These are phyloP conservation scores for Anthoscopus minutus DNA, from an alignment of 2,113 vertebrate species.

Conservation along the genomic window DNA sequence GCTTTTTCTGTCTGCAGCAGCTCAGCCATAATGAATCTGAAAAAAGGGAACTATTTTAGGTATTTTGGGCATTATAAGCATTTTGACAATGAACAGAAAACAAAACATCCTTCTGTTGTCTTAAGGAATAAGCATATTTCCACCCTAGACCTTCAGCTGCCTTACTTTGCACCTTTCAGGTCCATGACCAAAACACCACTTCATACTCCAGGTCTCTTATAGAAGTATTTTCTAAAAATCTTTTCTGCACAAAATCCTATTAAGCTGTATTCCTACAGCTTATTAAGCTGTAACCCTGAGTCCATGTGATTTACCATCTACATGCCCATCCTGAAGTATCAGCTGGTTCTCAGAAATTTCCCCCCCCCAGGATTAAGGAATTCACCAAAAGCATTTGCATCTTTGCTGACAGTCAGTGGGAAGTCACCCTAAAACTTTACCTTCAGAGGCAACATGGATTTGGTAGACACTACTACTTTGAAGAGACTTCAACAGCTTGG, in stretches of 20 bases:
- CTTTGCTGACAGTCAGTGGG: background rate
- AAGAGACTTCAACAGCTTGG: background rate
- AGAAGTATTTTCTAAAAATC: background rate
- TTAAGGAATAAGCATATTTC: background rate
- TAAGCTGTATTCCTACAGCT: background rate
- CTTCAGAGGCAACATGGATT: background rate
- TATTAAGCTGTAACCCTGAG: background rate
- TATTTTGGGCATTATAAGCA: background rate
- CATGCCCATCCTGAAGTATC: background rate
- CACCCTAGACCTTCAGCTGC: background rate
- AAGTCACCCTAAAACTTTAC: background rate
- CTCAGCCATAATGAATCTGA: conserved; percentile 97
- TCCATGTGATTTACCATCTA: background rate
- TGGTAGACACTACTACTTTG: background rate
- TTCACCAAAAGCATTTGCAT: background rate
- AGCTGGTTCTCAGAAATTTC: background rate
- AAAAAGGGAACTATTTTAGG: background rate
- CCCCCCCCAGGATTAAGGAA: background rate
- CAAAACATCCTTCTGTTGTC: background rate
- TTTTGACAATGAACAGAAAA: background rate
- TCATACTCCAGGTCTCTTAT: background rate
- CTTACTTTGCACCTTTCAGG: background rate
- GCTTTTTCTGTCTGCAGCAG: conserved; percentile 96
- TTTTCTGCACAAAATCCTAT: background rate
- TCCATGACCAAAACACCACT: background rate